phyloP scores from a whole-genome alignment of 2,888 invertebrate species.

The Caenorhabditis sulstoni region DNA sequence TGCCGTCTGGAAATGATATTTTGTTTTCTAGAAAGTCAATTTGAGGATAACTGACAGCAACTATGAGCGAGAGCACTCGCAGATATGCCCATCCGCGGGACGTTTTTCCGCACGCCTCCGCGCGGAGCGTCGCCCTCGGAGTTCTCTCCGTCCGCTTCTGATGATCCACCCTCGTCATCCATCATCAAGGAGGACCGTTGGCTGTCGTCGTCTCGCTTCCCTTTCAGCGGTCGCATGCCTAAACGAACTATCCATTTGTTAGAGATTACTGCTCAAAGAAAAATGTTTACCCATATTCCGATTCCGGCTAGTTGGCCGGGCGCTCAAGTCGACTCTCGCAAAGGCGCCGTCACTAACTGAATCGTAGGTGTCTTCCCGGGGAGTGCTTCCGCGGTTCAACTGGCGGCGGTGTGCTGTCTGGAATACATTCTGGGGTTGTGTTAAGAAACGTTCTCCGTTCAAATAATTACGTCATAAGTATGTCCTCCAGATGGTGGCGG shows the following conservation, averaged over 20 bases:
- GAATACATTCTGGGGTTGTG: conserved; percentile 21
- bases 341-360: conserved; percentile 61
- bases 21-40: not conserved
- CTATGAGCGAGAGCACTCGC: conserved; percentile 61
- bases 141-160: conserved; percentile 69
- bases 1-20: conserved; percentile 51
- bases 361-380: conserved; percentile 67
- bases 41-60: conserved; percentile 53
- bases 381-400: conserved; percentile 54
- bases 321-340: conserved; percentile 46
- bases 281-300: conserved; percentile 57
- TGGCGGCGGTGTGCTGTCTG: conserved; percentile 56
- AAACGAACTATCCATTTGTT: conserved; percentile 1
- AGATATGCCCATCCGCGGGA: conserved; percentile 69
- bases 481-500: conserved; percentile 67
- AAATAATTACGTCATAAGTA: conserved; percentile 58
- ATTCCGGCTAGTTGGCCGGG: conserved; percentile 69
- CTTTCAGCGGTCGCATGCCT: conserved; percentile 58
- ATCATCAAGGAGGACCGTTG: conserved; percentile 71
- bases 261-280: not conserved
- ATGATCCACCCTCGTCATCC: conserved; percentile 66
- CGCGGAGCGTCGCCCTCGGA: conserved; percentile 62
- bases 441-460: not conserved
- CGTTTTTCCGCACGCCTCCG: conserved; percentile 51
- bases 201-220: conserved; percentile 70